Base-by-base conservation (phyloP, 1,140 invertebrate species). In the Maconellicoccus hirsutus region DNA sequence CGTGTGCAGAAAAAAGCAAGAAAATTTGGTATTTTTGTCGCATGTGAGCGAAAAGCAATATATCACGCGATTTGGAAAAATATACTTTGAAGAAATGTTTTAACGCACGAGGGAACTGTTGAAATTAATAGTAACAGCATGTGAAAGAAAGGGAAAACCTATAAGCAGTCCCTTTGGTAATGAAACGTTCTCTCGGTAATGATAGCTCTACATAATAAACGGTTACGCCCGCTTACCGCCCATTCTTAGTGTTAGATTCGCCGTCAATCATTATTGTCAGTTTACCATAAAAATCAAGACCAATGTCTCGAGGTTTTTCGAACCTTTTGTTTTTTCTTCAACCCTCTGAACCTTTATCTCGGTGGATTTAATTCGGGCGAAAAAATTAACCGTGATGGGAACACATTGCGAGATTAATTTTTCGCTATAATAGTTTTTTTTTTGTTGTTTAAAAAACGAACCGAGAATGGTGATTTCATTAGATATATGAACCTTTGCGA, bases 61-160 rank as follows among this genome's bases (percentile, higher is more conserved):
- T 52, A 52, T 52, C 42, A 52, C 42, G 42, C 42, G 42, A 52
- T 52, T 52, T 19, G 29, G 42, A 52, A 19, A 52, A 52, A 52
- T 52, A 52, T 52, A 52, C 42, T 52, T 52, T 52, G n/a, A 52
- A 52, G 42, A 8, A 52, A 4, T 52, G 42, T 52, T 8, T 16
- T 33, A 52, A 16, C 16, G 42, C 42, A 52, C 42, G 42, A 52
- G 42, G n/a, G 42, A 14, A 19, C n/a, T 52, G 42, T 52, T 52
- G 42, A 52, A 52, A 52, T 52, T 52, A 52, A 52, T 52, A 52
- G 42, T 52, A 52, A 52, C 42, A 52, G 42, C 42, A 52, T 52
- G 42, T 19, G 42, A 52, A 52, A 52, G 42, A 52, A 52, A 52
- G n/a, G 42, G 42, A 52, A 16, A 52, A 19, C 42, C 42, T 33